Evolutionary conservation across 2,888 invertebrate species (phyloP).

Genomic region (Cephus rjabovi): DNA sequence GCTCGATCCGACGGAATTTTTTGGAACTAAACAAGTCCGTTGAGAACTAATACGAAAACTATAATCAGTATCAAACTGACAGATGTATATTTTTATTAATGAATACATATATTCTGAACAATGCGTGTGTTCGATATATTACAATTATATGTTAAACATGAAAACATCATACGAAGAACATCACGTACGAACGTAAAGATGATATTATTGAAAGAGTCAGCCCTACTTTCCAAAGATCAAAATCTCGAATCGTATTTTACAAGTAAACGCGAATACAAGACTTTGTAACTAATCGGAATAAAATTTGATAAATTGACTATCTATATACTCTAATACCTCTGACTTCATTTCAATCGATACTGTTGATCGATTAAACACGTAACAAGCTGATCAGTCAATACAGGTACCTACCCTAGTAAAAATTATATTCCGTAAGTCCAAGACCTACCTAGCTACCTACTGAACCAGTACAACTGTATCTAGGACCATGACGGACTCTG

Average conservation of each 20-base stretch:
- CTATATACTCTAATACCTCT: neutral
- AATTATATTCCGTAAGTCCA: neutral
- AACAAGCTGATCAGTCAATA: neutral
- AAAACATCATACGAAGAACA: neutral
- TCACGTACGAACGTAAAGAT: neutral
- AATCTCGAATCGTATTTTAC: neutral
- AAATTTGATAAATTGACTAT: neutral
- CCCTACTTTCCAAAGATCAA: neutral
- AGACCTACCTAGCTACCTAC: neutral
- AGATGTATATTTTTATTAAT: neutral
- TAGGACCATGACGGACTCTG: neutral
- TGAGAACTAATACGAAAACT: neutral
- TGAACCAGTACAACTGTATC: neutral
- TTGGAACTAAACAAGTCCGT: neutral
- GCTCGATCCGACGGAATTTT: neutral
- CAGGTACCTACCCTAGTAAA: neutral
- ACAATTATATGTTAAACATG: neutral
- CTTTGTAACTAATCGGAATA: neutral
- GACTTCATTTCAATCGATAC: neutral
- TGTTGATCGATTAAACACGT: neutral
- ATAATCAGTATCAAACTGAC: neutral
- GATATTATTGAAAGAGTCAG: neutral
- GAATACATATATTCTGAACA: neutral
- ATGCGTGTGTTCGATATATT: neutral
- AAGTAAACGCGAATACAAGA: neutral